Evolutionary conservation across 2,888 invertebrate species (phyloP).

Genomic region (Cryptocephalus primarius): DNA sequence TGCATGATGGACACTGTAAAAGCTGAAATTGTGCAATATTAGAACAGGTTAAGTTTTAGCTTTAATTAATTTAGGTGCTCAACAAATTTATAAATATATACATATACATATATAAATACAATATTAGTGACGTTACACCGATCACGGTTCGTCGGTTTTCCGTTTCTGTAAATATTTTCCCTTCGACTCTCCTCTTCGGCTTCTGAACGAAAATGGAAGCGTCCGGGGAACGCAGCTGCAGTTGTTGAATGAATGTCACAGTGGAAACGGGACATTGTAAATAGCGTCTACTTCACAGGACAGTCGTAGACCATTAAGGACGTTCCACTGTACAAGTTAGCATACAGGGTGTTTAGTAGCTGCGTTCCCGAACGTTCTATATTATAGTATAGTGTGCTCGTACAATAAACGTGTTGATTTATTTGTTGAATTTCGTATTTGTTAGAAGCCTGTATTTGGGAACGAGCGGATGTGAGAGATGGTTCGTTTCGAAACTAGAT

Average conservation of each 20-base stretch:
- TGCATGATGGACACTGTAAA: conserved; percentile 32
- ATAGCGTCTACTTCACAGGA: too few relatives aligned
- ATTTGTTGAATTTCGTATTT: too few relatives aligned
- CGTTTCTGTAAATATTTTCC: conserved; percentile 6
- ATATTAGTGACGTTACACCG: conserved; percentile 14
- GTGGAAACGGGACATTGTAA: too few relatives aligned
- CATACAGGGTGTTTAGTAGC: too few relatives aligned
- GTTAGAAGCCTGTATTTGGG: too few relatives aligned
- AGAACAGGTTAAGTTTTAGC: conserved; percentile 36
- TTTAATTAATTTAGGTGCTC: conserved; percentile 40
- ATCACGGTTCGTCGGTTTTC: conserved; percentile 25
- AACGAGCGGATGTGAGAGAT: too few relatives aligned
- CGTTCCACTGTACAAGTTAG: too few relatives aligned
- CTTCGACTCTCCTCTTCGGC: neutral
- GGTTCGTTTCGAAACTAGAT: conserved; percentile 5
- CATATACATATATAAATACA: neutral
- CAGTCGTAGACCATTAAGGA: too few relatives aligned
- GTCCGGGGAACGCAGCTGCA: neutral
- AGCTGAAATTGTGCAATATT: conserved; percentile 38
- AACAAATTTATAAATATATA: conserved; percentile 27
- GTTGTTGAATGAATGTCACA: conserved; percentile 1
- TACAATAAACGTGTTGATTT: too few relatives aligned
- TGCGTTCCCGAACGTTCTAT: too few relatives aligned
- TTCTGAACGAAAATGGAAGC: too few relatives aligned
- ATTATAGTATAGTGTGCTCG: too few relatives aligned